phyloP scores from a whole-genome alignment of 2,113 vertebrate species.

The Kryptolebias marmoratus region DNA sequence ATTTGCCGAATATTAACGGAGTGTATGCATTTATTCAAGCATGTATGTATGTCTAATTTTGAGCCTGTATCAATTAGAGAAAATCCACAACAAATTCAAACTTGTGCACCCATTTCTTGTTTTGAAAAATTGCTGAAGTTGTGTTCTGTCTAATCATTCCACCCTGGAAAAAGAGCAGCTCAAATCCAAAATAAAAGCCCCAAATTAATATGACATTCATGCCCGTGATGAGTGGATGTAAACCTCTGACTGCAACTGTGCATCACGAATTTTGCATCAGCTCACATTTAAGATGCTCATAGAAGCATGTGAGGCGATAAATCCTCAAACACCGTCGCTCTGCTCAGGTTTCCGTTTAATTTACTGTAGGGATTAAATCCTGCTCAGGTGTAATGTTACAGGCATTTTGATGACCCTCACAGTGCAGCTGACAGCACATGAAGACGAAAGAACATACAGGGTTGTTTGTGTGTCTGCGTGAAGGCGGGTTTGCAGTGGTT shows the following conservation, averaged over 20 bases:
- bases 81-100: no score
- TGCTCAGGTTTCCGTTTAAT: conserved; percentile 52
- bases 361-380: conserved; percentile 36
- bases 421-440: conserved; percentile 50
- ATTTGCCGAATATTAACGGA: no score
- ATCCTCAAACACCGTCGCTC: conserved; percentile 30
- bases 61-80: no score
- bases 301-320: conserved; percentile 26
- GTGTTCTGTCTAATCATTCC: no score
- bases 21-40: no score
- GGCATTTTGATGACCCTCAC: conserved; percentile 65
- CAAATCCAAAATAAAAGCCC: no score
- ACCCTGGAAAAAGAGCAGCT: no score
- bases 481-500: conserved; percentile 12
- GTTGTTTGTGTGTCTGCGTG: conserved; percentile 22
- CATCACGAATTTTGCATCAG: conserved; percentile 16
- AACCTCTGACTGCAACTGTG: conserved; percentile 7
- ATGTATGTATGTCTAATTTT: no score
- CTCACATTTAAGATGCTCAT: conserved; percentile 36
- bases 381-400: conserved; percentile 54
- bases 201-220: no score
- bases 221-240: no score
- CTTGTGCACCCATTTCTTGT: no score
- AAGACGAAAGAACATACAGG: conserved; percentile 60
- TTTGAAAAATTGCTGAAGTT: no score